Conservation (phyloP, 2,113 vertebrate species). For the Mixornis gularis region DNA sequence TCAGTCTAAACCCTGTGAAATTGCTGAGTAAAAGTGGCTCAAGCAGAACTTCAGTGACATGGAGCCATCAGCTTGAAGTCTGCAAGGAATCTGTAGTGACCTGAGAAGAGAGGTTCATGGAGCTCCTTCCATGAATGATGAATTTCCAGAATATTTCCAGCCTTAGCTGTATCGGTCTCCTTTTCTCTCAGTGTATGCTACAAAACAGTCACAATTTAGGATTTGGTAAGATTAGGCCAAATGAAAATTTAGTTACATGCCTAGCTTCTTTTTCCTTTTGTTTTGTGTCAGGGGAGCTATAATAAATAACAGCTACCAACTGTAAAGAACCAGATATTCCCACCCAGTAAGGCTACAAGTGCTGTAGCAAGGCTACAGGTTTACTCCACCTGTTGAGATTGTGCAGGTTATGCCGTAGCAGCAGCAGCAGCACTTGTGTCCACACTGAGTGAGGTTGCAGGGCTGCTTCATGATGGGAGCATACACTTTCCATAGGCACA, state of each 20-base stretch:
- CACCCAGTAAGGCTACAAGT: not conserved
- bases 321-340: not conserved
- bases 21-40: slow-evolving; percentile 29
- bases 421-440: not conserved
- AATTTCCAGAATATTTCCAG: not conserved
- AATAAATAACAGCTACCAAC: not conserved
- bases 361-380: not conserved
- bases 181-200: not conserved
- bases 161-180: not conserved
- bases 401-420: not conserved
- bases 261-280: not conserved
- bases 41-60: slow-evolving; percentile 40
- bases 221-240: slow-evolving; percentile 51
- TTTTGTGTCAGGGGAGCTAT: not conserved
- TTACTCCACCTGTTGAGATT: not conserved
- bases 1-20: slow-evolving; percentile 58
- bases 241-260: not conserved
- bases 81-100: not conserved
- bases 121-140: not conserved
- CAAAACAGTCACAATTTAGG: not conserved
- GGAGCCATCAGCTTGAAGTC: slow-evolving; percentile 61
- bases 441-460: not conserved
- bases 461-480: not conserved
- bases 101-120: not conserved
- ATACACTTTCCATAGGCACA: not conserved